Evolutionary conservation across 2,888 invertebrate species (phyloP).

Genomic region (Artemia sp.): DNA sequence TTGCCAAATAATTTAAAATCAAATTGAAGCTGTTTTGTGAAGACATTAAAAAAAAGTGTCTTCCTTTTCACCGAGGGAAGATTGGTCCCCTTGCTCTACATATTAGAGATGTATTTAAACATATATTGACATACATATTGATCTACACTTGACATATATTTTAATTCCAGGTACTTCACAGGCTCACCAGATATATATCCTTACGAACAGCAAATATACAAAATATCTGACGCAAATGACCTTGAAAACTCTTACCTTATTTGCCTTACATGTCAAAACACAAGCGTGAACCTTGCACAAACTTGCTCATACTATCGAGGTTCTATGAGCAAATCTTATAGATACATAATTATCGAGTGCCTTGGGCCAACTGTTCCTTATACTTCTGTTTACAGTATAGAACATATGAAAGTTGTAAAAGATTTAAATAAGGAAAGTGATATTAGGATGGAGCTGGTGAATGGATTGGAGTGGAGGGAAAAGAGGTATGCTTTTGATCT

Average conservation of each 20-base stretch:
- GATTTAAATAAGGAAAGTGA: constrained; percentile 10
- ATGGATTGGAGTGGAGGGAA: not conserved
- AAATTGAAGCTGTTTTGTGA: no score
- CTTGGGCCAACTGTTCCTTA: constrained; percentile 2
- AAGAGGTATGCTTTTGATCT: not conserved
- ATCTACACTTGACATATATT: no score
- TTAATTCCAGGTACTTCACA: not conserved
- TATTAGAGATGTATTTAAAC: no score
- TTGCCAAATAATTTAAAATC: no score
- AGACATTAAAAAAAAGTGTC: no score
- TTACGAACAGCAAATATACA: not conserved
- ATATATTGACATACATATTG: no score
- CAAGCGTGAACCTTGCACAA: not conserved
- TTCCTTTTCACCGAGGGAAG: no score
- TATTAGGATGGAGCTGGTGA: not conserved
- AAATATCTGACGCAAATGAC: not conserved
- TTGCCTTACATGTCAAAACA: constrained; percentile 4
- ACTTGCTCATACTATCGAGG: not conserved
- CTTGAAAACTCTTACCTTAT: not conserved
- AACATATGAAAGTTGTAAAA: not conserved
- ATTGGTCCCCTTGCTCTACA: no score
- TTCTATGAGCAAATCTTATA: not conserved
- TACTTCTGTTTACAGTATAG: not conserved
- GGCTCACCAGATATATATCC: not conserved
- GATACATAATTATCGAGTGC: not conserved